Conservation (phyloP, 2,797 vertebrate genomes). For the Catharus ustulatus region DNA sequence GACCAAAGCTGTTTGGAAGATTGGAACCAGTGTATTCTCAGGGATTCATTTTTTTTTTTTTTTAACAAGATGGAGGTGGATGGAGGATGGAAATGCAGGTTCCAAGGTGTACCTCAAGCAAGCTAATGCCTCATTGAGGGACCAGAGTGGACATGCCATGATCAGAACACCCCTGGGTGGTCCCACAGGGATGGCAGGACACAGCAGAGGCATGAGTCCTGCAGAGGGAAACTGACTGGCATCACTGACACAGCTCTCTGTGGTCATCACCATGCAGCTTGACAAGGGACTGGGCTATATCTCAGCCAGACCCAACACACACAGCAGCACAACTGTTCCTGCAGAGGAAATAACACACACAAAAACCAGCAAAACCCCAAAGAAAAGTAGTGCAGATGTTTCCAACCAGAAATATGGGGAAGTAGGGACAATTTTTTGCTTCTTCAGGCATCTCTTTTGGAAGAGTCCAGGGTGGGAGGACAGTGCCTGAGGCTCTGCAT, state of each 20-base stretch:
- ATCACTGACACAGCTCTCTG: not conserved
- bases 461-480: not conserved
- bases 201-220: not conserved
- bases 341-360: not conserved
- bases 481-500: not conserved
- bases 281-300: not conserved
- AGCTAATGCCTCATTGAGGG: not conserved
- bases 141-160: not conserved
- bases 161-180: not conserved
- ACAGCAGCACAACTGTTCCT: not conserved
- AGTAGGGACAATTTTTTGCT: not conserved
- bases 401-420: fast-evolving
- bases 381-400: fast-evolving
- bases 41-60: not conserved
- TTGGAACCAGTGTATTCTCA: fast-evolving
- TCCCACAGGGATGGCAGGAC: fast-evolving
- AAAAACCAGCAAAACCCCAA: fast-evolving
- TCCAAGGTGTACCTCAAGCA: not conserved
- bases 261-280: not conserved
- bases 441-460: not conserved
- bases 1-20: not conserved
- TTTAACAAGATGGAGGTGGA: not conserved
- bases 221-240: not conserved
- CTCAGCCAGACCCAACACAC: not conserved
- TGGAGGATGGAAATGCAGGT: not conserved